Evolutionary conservation across 2,113 vertebrate genomes (phyloP), one percentile per base, ranked within the genome.

Genomic region (Macrotus californicus): DNA sequence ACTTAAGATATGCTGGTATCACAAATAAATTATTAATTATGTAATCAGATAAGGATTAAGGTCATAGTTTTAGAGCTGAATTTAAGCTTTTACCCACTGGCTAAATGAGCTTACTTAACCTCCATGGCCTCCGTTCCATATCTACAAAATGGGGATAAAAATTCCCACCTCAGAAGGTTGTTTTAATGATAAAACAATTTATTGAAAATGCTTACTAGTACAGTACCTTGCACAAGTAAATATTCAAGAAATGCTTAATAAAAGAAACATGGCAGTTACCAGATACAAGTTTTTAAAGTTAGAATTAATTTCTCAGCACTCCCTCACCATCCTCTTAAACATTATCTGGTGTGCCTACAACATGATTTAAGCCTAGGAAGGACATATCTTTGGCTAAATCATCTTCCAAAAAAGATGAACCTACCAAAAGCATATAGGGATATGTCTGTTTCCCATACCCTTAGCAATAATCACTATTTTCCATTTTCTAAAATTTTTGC

Each of bases 21-120:
- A 79, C n/a, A 91, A 93, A 70, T n/a, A 82, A 87, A 67, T 50
- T 76, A 67, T 56, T 95, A 92, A 73, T 22, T 85, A 94, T 14
- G 34, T 72, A 80, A 91, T 8, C 54, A 77, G 11, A 59, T 2
- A 86, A 70, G 22, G 34, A 64, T 80, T 34, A 86, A 82, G 5
- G 31, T 21, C 21, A 75, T 36, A 34, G 13, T 54, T 89, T 73
- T 76, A 94, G 14, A 81, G 15, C 36, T 84, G 56, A 90, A 92
- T 26, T 81, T 80, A 92, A 46, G 46, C 24, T 92, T 50, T 88
- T 94, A 76, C 16, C 10, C 13, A 52, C 34, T 92, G 18, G 43
- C 61, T 94, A 72, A 84, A 87, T 89, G 34, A 81, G n/a, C 3
- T 91, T 86, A 70, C 73, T 94, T 93, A 95, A 91, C 18, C 67